These are phyloP conservation scores for Hydrochoerus hydrochaeris DNA, from an alignment of 2,113 vertebrate species.

Conservation along the genomic window DNA sequence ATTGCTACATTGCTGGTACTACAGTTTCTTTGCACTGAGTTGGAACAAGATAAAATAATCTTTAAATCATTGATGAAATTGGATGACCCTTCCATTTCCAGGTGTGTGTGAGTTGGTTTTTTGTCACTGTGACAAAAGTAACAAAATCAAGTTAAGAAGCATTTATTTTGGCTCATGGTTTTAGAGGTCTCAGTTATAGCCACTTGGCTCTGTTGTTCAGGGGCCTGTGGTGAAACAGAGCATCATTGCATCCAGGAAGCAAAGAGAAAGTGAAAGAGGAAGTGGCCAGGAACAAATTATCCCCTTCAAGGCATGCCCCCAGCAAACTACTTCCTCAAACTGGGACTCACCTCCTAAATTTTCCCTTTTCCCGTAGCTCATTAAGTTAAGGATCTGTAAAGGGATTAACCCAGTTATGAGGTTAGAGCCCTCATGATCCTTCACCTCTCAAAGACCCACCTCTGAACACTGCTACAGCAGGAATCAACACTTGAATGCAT, in stretches of 20 bases:
- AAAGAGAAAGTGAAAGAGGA: too few species aligned
- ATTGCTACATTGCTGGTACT: constrained; percentile 91
- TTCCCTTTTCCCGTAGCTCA: too few species aligned
- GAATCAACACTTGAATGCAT: too few species aligned
- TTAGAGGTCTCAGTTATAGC: not conserved
- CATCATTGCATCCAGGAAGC: not conserved
- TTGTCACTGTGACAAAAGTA: not conserved
- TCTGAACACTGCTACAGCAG: too few species aligned
- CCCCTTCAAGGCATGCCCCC: too few species aligned
- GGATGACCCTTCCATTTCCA: constrained; percentile 79
- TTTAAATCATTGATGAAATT: constrained; percentile 87
- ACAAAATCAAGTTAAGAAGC: not conserved
- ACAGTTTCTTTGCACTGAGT: constrained; percentile 85
- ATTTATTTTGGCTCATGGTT: not conserved
- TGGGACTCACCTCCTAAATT: too few species aligned
- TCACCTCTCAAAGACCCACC: too few species aligned
- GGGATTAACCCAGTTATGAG: too few species aligned
- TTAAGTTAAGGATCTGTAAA: too few species aligned
- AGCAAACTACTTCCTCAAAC: too few species aligned
- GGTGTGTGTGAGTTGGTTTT: constrained; percentile 58
- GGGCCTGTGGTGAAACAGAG: not conserved
- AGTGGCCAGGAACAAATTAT: too few species aligned
- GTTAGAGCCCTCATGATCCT: too few species aligned
- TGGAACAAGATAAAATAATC: constrained; percentile 81
- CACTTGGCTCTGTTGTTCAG: not conserved